phyloP scores from a whole-genome alignment of 1,140 invertebrate species.

The Drosophila ercepeae region DNA sequence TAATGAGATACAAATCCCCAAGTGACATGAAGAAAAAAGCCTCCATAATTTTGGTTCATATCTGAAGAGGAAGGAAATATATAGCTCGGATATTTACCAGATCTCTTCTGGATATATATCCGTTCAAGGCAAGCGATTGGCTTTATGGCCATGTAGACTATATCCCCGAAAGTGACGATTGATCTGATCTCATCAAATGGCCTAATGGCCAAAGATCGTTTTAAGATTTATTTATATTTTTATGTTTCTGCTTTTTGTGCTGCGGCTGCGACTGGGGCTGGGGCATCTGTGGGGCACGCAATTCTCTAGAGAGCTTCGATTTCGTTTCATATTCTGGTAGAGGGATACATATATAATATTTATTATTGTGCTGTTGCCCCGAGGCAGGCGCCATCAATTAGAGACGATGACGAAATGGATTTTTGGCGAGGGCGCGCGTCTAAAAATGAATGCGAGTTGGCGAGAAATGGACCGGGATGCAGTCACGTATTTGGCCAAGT shows the following conservation, averaged over 20 bases:
- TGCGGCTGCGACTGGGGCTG: neutral
- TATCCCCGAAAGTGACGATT: conserved; percentile 52
- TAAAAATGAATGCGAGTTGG: conserved; percentile 40
- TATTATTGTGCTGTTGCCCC: conserved; percentile 8
- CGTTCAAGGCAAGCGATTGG: conserved; percentile 43
- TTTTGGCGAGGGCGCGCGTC: conserved; percentile 26
- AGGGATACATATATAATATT: neutral
- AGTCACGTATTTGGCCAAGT: conserved; percentile 67
- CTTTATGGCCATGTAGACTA: conserved; percentile 18
- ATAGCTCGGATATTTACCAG: conserved; percentile 17
- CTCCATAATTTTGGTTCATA: conserved; percentile 18
- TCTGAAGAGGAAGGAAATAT: conserved; percentile 5
- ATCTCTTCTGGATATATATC: conserved; percentile 10
- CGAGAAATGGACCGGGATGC: too few relatives aligned
- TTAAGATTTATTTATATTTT: conserved; percentile 59
- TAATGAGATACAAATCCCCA: conserved; percentile 44
- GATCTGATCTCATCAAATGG: conserved; percentile 76
- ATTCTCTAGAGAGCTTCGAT: conserved; percentile 31
- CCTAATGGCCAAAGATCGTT: conserved; percentile 54
- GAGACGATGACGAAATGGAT: conserved; percentile 59
- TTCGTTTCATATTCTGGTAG: conserved; percentile 3
- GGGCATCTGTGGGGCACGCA: conserved; percentile 24
- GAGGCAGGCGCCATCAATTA: conserved; percentile 70
- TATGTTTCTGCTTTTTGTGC: conserved; percentile 6
- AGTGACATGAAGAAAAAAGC: conserved; percentile 43